Percentiles rank a stretch among this genome's conserved stretches.
Conservation (phyloP, 2,888 invertebrate species). For the Brachyptera putata region DNA sequence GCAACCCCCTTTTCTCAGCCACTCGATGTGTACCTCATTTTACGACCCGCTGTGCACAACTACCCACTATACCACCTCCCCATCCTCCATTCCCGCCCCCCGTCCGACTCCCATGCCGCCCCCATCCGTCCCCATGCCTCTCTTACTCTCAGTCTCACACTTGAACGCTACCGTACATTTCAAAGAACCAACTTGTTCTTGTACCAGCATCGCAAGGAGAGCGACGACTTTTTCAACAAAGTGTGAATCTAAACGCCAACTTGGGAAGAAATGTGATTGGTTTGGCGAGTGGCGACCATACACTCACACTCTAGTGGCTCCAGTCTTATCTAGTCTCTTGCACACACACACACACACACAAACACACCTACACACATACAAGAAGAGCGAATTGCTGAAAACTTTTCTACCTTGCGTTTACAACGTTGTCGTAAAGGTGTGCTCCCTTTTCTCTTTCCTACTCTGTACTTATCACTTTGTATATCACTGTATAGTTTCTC, state of each 20-base stretch:
- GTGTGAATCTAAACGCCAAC: not conserved
- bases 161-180: not conserved
- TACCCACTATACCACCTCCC: not conserved
- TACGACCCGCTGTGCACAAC: not conserved
- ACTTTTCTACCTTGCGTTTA: too few species aligned
- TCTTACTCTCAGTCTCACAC: not conserved
- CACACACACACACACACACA: too few species aligned
- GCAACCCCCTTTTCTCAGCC: constrained; percentile 8
- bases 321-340: too few species aligned
- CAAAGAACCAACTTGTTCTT: constrained; percentile 1
- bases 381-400: too few species aligned
- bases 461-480: too few species aligned
- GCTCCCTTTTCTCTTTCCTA: too few species aligned
- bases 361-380: too few species aligned
- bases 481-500: too few species aligned
- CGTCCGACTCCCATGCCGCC: not conserved
- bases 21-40: constrained; percentile 20
- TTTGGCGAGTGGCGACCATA: too few species aligned
- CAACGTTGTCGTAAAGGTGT: too few species aligned
- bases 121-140: not conserved
- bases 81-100: not conserved
- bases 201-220: too few species aligned
- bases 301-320: too few species aligned
- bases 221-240: not conserved
- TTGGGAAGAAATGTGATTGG: not conserved